Conservation (phyloP, 1,140 invertebrate species). For the Orussus abietinus region DNA sequence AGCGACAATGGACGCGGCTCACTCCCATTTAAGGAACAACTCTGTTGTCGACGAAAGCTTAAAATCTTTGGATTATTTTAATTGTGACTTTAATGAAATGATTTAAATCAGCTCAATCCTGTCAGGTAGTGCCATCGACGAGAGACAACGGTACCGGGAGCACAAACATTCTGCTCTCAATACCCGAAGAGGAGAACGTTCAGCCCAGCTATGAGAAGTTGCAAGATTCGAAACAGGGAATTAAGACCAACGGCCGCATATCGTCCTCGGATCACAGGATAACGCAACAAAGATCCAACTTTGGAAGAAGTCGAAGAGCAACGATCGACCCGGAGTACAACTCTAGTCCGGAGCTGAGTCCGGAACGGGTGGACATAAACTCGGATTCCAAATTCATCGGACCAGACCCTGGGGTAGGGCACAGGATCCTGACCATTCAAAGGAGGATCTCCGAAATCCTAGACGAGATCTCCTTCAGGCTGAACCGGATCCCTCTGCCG, state of each 20-base stretch:
- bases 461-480: constrained; percentile 41
- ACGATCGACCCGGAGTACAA: constrained; percentile 27
- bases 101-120: not conserved
- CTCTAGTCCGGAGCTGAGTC: constrained; percentile 33
- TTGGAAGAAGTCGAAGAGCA: constrained; percentile 19
- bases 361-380: constrained; percentile 14
- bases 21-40: too few relatives aligned
- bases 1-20: too few relatives aligned
- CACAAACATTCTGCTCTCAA: constrained; percentile 28
- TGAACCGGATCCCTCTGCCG: constrained; percentile 42
- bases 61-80: too few relatives aligned
- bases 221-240: constrained; percentile 14
- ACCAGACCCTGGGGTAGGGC: constrained; percentile 31
- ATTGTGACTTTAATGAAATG: too few relatives aligned
- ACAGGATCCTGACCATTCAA: constrained; percentile 40
- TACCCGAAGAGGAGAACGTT: constrained; percentile 23
- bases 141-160: constrained; percentile 16
- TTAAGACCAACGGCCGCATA: constrained; percentile 19
- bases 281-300: constrained; percentile 22
- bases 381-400: not conserved
- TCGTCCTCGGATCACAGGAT: constrained; percentile 30
- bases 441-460: constrained; percentile 39
- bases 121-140: not conserved
- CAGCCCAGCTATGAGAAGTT: constrained; percentile 13
- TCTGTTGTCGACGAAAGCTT: too few relatives aligned